These are phyloP conservation scores for Drosophila kohkoa DNA, from an alignment of 1,140 invertebrate species.

Conservation along the genomic window DNA sequence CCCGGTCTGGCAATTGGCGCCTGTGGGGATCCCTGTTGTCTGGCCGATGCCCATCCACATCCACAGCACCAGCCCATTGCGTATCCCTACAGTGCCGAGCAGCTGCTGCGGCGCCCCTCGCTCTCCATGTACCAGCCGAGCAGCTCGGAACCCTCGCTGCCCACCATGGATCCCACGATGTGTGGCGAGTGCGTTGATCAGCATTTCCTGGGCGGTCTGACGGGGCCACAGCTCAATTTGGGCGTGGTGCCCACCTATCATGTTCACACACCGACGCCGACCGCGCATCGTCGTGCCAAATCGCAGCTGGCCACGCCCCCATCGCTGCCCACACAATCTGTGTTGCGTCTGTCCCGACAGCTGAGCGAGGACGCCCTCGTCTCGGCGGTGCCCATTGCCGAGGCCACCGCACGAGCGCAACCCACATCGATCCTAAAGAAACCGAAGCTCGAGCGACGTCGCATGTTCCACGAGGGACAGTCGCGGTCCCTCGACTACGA, in stretches of 20 bases:
- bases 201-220: conserved; percentile 74
- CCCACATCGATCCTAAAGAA: conserved; percentile 81
- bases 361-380: conserved; percentile 79
- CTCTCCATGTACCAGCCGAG: conserved; percentile 70
- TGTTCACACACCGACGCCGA: conserved; percentile 81
- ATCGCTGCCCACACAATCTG: conserved; percentile 74
- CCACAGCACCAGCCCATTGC: conserved; percentile 78
- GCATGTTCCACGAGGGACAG: conserved; percentile 79
- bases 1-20: conserved; percentile 73
- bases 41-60: conserved; percentile 80
- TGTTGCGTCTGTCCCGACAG: conserved; percentile 75
- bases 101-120: conserved; percentile 69
- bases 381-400: conserved; percentile 76
- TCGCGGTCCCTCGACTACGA: conserved; percentile 81
- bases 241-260: conserved; percentile 79
- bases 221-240: conserved; percentile 73
- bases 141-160: conserved; percentile 66
- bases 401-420: conserved; percentile 58
- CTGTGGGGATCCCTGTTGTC: conserved; percentile 75
- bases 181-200: conserved; percentile 83
- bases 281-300: conserved; percentile 72
- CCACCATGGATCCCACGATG: conserved; percentile 77
- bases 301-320: conserved; percentile 66
- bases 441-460: conserved; percentile 74
- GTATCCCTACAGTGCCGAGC: conserved; percentile 71